Percentiles rank a stretch among this genome's conserved stretches.
Evolutionary conservation across 2,113 vertebrate species (phyloP).

Genomic region (Uropsilus gracilis): DNA sequence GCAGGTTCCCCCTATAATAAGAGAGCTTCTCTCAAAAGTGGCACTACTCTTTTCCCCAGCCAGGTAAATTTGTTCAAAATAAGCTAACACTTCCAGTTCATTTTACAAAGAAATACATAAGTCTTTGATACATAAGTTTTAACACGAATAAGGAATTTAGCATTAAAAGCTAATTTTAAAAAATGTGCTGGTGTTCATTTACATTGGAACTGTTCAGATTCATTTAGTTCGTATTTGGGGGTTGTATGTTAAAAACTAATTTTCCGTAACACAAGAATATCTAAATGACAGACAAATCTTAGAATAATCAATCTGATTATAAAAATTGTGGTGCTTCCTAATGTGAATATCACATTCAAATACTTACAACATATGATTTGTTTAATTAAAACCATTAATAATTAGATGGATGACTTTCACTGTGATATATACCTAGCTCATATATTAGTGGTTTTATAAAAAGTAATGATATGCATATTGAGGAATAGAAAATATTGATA

Average conservation of each 20-base stretch:
- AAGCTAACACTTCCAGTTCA: neutral
- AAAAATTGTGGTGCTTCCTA: slow-evolving; percentile 50
- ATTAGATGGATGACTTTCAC: neutral
- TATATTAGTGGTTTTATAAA: slow-evolving; percentile 10
- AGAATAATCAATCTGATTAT: neutral
- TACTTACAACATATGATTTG: neutral
- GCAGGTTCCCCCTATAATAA: neutral
- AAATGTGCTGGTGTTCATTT: slow-evolving; percentile 34
- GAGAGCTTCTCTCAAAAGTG: neutral
- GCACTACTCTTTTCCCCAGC: neutral
- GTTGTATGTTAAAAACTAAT: neutral
- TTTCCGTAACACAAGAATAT: neutral
- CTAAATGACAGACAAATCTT: neutral
- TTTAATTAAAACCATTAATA: neutral
- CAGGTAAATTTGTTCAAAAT: neutral
- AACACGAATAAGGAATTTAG: neutral
- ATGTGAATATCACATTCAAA: neutral
- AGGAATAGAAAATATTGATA: neutral
- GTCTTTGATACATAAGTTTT: too few relatives aligned
- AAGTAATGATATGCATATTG: neutral
- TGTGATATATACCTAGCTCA: neutral
- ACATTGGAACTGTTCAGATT: slow-evolving; percentile 23
- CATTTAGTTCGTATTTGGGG: slow-evolving; percentile 24
- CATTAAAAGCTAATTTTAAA: neutral
- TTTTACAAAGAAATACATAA: neutral